A percentile compares a stretch with the other conserved stretches of the same genome.
Conservation (phyloP, 35 echinoderm and acorn worm species). For the Antedon bifida region DNA sequence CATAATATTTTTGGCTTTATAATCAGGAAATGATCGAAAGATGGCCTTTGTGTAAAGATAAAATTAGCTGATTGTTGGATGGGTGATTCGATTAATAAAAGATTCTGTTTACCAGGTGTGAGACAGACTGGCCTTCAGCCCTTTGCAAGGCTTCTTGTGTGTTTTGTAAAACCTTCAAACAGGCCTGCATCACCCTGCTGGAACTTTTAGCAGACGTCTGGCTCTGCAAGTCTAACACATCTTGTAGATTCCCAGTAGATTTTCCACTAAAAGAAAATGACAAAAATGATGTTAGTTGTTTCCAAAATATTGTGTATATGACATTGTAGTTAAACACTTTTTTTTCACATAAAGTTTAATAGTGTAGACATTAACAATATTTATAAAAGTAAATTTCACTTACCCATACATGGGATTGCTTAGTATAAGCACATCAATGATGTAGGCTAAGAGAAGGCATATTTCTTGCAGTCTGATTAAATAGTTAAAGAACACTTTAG, state of each 20-base stretch:
- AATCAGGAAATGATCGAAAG: too few relatives aligned
- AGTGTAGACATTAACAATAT: too few relatives aligned
- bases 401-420: conserved; percentile 85
- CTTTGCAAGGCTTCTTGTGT: conserved; percentile 54
- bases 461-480: conserved; percentile 51
- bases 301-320: too few relatives aligned
- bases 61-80: too few relatives aligned
- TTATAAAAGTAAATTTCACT: too few relatives aligned
- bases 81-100: too few relatives aligned
- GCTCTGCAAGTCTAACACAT: not conserved
- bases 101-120: conserved; percentile 49
- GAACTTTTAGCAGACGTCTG: not conserved
- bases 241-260: not conserved
- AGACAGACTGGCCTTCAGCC: conserved; percentile 69
- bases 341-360: too few relatives aligned
- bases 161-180: conserved; percentile 6
- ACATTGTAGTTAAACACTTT: too few relatives aligned
- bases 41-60: too few relatives aligned
- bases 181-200: not conserved
- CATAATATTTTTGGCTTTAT: too few relatives aligned
- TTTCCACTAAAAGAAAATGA: not conserved
- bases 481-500: conserved; percentile 16
- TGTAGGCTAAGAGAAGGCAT: conserved; percentile 64
- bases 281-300: not conserved
- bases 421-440: conserved; percentile 68